Evolutionary conservation across 1,140 invertebrate genomes (phyloP).

Genomic region (Telenomus remus): DNA sequence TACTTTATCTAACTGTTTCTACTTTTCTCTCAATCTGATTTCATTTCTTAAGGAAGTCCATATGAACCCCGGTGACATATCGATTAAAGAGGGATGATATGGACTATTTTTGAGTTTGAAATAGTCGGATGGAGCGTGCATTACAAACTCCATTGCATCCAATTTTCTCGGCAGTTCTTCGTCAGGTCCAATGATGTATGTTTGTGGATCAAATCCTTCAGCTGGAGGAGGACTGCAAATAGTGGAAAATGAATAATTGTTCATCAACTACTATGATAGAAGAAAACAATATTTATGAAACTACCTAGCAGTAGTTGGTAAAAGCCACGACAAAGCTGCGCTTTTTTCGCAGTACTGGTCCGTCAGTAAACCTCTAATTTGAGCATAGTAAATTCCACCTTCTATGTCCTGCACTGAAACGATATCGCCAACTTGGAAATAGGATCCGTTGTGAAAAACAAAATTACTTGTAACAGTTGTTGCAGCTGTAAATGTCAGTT

Average conservation of each 20-base stretch:
- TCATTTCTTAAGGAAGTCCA: slow-evolving; percentile 78
- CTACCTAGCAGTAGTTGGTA: slow-evolving; percentile 85
- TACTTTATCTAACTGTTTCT: background rate
- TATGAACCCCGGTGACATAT: slow-evolving; percentile 79
- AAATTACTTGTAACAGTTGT: slow-evolving; percentile 87
- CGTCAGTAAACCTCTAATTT: slow-evolving; percentile 90
- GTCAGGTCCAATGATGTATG: slow-evolving; percentile 93
- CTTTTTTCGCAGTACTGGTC: slow-evolving; percentile 96
- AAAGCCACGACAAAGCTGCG: slow-evolving; percentile 93
- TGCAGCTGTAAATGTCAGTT: slow-evolving; percentile 30
- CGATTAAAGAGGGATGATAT: slow-evolving; percentile 80
- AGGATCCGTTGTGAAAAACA: slow-evolving; percentile 89
- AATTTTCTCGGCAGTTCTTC: slow-evolving; percentile 92
- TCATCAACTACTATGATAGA: too few species aligned
- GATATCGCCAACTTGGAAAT: slow-evolving; percentile 93
- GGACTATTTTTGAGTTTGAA: slow-evolving; percentile 86
- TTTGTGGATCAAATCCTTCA: slow-evolving; percentile 90
- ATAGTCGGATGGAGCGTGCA: slow-evolving; percentile 94
- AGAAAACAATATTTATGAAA: too few species aligned
- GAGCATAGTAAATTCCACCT: slow-evolving; percentile 89
- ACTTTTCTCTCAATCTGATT: slow-evolving; percentile 35
- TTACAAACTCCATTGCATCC: slow-evolving; percentile 92
- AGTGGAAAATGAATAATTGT: slow-evolving; percentile 7
- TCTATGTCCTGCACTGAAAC: slow-evolving; percentile 89
- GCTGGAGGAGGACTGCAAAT: slow-evolving; percentile 81